A percentile compares a stretch with the other conserved stretches of the same genome.
Evolutionary conservation across 1,140 invertebrate genomes (phyloP).

Genomic region (Drosophila nebulosa): DNA sequence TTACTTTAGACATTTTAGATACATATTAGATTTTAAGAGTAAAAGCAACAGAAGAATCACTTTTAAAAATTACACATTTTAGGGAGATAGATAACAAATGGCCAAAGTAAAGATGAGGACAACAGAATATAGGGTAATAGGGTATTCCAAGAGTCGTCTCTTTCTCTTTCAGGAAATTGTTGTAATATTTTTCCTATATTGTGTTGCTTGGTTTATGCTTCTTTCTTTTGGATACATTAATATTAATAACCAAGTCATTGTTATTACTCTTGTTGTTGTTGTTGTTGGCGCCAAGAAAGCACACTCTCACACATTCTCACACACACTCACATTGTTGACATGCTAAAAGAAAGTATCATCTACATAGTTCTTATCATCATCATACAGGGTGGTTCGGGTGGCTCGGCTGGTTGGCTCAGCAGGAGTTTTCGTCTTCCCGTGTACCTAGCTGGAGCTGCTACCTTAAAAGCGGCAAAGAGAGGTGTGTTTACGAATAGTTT

Average conservation of each 20-base stretch:
- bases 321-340: conserved; percentile 29
- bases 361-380: neutral
- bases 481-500: conserved; percentile 77
- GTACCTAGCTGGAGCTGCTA: conserved; percentile 6
- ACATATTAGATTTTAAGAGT: no score
- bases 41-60: no score
- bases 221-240: conserved; percentile 36
- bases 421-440: conserved; percentile 1
- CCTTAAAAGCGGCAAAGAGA: neutral
- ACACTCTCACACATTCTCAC: no score
- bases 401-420: conserved; percentile 1
- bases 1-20: no score
- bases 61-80: no score
- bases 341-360: conserved; percentile 45
- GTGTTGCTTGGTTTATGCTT: neutral
- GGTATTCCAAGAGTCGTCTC: neutral
- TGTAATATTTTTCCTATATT: conserved; percentile 10
- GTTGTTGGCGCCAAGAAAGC: conserved; percentile 20
- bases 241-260: conserved; percentile 67
- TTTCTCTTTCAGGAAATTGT: no score
- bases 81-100: no score
- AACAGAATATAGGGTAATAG: neutral
- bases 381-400: neutral
- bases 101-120: neutral
- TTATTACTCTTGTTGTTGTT: conserved; percentile 24